phyloP scores from a whole-genome alignment of 2,888 invertebrate genomes.

The Cheilosia scutellata region DNA sequence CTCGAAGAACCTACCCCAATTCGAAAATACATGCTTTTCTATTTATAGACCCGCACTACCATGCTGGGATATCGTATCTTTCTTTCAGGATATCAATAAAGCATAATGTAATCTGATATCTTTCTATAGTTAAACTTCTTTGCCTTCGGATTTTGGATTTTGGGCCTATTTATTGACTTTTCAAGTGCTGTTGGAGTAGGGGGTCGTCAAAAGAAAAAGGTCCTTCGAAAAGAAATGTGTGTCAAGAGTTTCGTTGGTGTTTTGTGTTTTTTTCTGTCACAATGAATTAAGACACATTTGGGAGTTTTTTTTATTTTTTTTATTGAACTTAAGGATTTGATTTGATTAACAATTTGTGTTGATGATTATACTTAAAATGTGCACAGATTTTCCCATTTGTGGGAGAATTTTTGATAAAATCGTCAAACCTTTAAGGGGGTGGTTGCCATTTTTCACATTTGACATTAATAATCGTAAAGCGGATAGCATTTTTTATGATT shows the following conservation, averaged over 20 bases:
- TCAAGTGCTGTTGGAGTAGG: slow-evolving; percentile 4
- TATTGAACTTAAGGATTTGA: slow-evolving; percentile 22
- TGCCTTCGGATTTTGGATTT: slow-evolving; percentile 22
- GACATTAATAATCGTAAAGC: slow-evolving; percentile 23
- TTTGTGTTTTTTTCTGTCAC: slow-evolving; percentile 2
- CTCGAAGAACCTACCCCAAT: slow-evolving; percentile 47
- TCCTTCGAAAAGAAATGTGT: slow-evolving; percentile 12
- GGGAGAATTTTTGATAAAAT: slow-evolving; percentile 6
- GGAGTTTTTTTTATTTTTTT: neutral
- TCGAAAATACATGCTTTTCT: slow-evolving; percentile 28
- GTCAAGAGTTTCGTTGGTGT: slow-evolving; percentile 4
- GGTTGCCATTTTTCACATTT: neutral
- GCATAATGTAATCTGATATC: slow-evolving; percentile 68
- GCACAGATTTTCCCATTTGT: slow-evolving; percentile 12
- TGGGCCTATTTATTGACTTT: slow-evolving; percentile 41
- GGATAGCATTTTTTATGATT: slow-evolving; percentile 11
- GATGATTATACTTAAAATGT: slow-evolving; percentile 56
- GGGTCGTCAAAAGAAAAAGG: neutral
- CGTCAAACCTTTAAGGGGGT: neutral
- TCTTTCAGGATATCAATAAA: slow-evolving; percentile 64
- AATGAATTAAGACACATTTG: slow-evolving; percentile 20
- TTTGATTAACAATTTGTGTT: slow-evolving; percentile 75
- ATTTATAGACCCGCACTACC: slow-evolving; percentile 23
- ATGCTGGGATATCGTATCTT: slow-evolving; percentile 7
- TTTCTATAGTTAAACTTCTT: slow-evolving; percentile 42